phyloP scores from a whole-genome alignment of 2,888 invertebrate genomes.

The Machimus atricapillus region DNA sequence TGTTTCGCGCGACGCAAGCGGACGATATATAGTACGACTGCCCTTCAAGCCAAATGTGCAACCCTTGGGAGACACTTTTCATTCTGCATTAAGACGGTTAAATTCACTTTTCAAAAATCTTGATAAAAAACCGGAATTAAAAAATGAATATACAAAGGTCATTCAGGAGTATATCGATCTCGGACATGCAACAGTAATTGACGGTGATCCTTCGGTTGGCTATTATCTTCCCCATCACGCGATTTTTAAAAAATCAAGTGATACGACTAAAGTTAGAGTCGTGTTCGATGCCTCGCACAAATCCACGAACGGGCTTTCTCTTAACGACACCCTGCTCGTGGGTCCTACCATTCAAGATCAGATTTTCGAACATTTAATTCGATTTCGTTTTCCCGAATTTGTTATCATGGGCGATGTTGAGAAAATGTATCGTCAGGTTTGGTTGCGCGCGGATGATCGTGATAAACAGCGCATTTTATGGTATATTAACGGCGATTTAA shows the following conservation, averaged over 20 bases:
- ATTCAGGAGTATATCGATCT: background rate
- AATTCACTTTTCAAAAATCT: too few relatives aligned
- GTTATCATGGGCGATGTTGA: too few relatives aligned
- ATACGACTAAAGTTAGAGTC: background rate
- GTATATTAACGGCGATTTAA: too few relatives aligned
- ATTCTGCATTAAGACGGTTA: too few relatives aligned
- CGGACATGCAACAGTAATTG: background rate
- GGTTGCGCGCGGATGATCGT: too few relatives aligned
- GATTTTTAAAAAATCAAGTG: background rate
- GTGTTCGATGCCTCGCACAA: background rate
- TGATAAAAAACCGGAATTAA: too few relatives aligned
- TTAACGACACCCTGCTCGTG: background rate
- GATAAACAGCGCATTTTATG: too few relatives aligned
- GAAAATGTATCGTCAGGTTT: too few relatives aligned
- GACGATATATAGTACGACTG: background rate
- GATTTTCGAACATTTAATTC: background rate
- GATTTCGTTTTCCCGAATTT: too few relatives aligned
- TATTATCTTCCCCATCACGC: background rate
- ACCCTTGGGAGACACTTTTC: too few relatives aligned
- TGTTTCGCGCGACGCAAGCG: background rate
- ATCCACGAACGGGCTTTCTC: background rate
- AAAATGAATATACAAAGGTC: too few relatives aligned
- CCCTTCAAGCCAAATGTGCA: too few relatives aligned
- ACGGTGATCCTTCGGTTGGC: background rate
- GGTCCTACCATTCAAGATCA: background rate